These are phyloP conservation scores for Psittacula derbiana DNA, from an alignment of 2,797 vertebrate genomes.

Conservation along the genomic window DNA sequence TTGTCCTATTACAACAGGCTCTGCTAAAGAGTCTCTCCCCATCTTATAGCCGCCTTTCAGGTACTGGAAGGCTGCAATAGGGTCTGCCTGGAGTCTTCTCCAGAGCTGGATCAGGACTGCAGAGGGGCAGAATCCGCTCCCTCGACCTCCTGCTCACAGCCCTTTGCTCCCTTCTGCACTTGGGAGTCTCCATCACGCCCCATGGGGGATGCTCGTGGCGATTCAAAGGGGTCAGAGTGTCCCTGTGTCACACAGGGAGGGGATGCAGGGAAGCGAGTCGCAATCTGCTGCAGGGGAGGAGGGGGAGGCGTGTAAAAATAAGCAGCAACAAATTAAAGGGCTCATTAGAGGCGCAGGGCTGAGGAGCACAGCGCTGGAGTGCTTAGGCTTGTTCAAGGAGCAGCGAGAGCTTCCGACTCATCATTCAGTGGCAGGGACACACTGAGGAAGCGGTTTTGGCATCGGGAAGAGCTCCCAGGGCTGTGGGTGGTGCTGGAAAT, in stretches of 20 bases:
- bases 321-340: background rate
- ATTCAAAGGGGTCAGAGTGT: background rate
- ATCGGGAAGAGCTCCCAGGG: background rate
- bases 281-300: background rate
- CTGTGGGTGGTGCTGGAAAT: constrained; percentile 12
- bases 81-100: background rate
- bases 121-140: background rate
- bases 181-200: background rate
- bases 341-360: background rate
- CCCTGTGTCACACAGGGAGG: background rate
- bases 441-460: background rate
- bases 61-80: background rate
- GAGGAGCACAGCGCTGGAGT: background rate
- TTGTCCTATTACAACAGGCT: background rate
- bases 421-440: background rate
- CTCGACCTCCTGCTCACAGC: background rate
- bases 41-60: background rate
- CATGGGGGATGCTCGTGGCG: background rate
- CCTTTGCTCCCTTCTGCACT: background rate
- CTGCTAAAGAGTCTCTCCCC: background rate
- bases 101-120: background rate
- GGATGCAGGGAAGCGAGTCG: accelerated
- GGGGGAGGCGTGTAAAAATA: background rate
- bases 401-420: background rate
- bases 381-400: background rate